Evolutionary conservation across 2,113 vertebrate genomes (phyloP), one percentile per base, ranked within the genome.

Genomic region (Lophotis ruficrista): DNA sequence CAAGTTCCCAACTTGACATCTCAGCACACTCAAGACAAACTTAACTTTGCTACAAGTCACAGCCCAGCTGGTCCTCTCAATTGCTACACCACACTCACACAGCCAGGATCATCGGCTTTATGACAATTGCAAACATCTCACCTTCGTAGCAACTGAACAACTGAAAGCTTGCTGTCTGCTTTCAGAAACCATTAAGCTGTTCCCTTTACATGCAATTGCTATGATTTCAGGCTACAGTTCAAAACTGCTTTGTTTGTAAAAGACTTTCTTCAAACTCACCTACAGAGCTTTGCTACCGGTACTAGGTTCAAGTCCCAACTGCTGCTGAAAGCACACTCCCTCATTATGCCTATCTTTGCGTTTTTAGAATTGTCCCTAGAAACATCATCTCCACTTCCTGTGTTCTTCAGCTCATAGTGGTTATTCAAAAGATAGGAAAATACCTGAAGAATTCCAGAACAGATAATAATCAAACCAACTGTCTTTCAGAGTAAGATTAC

Each of bases 361-460:
- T 27, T 56, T 89, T 64, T 7, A 61, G 30, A 60, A 37, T 62
- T 65, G 62, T 25, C 50, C 48, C 61, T 85, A 69, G 6, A 68
- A 64, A 79, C 9, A 81, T 21, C 54, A 9, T 77, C 31, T 65
- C 54, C 50, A 56, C n/a, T 37, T 73, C 60, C 48, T 79, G 58
- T 73, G 81, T 77, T 95, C 66, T 84, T 89, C 38, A 94, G 81
- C 77, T 92, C 58, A 87, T 14, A 18, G 38, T 83, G 58, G 58
- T 47, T 90, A 62, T 89, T 90, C 82, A 57, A 68, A 89, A 87
- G 86, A 68, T n/a, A 72, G 73, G 69, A 87, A 84, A 89, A 96
- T 19, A 89, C 54, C 41, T 43, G 56, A 91, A 76, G 93, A 89
- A 79, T 76, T 95, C 69, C 78, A 83, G 83, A 89, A 76, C 28